Percentiles rank a stretch among this genome's conserved stretches.
These are phyloP conservation scores for Apamea sordens DNA, from an alignment of 2,888 invertebrate genomes.

Conservation along the genomic window DNA sequence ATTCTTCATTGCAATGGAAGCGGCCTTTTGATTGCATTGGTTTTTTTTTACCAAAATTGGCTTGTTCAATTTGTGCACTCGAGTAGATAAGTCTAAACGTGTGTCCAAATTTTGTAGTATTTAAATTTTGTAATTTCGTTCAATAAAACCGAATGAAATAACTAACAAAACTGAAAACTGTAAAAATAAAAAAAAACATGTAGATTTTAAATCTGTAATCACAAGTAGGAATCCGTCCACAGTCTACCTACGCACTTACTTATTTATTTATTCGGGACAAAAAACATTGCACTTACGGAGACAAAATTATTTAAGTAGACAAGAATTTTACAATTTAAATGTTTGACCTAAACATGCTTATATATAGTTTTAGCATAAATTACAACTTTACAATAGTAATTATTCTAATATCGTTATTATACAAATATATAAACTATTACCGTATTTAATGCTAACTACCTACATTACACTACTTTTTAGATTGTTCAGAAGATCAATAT, in stretches of 20 bases:
- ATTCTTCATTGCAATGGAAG: neutral
- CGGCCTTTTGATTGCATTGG: neutral
- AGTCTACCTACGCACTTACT: conserved; percentile 47
- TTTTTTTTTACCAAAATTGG: neutral
- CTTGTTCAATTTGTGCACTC: neutral
- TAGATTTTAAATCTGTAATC: conserved; percentile 66
- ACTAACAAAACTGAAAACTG: neutral
- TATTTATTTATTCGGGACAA: too few relatives aligned
- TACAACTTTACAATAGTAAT: conserved; percentile 55
- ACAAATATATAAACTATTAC: conserved; percentile 25
- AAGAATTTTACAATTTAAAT: conserved; percentile 52
- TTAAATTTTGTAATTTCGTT: neutral
- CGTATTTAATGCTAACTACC: conserved; percentile 36
- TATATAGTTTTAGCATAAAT: conserved; percentile 34
- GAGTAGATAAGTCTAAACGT: neutral
- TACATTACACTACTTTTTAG: conserved; percentile 49
- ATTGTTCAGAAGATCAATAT: conserved; percentile 59
- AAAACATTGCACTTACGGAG: conserved; percentile 37
- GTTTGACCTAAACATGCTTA: conserved; percentile 44
- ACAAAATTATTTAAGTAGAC: conserved; percentile 24
- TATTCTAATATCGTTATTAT: conserved; percentile 40
- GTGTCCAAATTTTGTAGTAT: neutral
- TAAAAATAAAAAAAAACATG: conserved; percentile 30
- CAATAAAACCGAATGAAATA: neutral
- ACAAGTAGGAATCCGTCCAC: conserved; percentile 47